These are phyloP conservation scores for Hyles vespertilio DNA, from an alignment of 1,140 invertebrate species.

Conservation along the genomic window DNA sequence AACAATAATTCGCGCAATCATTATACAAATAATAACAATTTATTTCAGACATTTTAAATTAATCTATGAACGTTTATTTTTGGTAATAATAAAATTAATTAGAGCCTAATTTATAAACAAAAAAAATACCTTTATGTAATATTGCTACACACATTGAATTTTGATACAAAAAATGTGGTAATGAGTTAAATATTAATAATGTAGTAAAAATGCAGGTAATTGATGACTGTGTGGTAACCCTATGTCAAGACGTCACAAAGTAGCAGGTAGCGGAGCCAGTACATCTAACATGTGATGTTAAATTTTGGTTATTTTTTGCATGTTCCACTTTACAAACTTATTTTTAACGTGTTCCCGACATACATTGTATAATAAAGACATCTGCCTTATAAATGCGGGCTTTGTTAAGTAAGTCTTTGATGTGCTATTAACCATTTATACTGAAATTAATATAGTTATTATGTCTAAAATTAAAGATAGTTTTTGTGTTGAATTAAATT, in stretches of 20 bases:
- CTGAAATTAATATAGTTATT: too few species aligned
- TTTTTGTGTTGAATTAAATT: too few species aligned
- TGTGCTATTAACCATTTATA: constrained; percentile 11
- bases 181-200: too few species aligned
- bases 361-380: constrained; percentile 34
- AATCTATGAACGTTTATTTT: background rate
- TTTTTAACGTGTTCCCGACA: too few species aligned
- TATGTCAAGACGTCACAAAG: constrained; percentile 66
- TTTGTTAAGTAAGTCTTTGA: background rate
- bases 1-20: background rate
- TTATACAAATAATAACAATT: background rate
- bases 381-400: constrained; percentile 29
- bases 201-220: too few species aligned
- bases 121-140: too few species aligned
- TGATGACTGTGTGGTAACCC: constrained; percentile 35
- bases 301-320: constrained; percentile 64
- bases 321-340: constrained; percentile 17
- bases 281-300: constrained; percentile 48
- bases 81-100: too few species aligned
- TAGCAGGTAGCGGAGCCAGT: constrained; percentile 62
- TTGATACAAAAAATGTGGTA: too few species aligned
- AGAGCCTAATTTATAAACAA: too few species aligned
- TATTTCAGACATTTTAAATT: background rate
- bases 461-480: too few species aligned
- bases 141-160: too few species aligned